phyloP scores from a whole-genome alignment of 2,888 invertebrate genomes.

The Stenolophus ochropezus region DNA sequence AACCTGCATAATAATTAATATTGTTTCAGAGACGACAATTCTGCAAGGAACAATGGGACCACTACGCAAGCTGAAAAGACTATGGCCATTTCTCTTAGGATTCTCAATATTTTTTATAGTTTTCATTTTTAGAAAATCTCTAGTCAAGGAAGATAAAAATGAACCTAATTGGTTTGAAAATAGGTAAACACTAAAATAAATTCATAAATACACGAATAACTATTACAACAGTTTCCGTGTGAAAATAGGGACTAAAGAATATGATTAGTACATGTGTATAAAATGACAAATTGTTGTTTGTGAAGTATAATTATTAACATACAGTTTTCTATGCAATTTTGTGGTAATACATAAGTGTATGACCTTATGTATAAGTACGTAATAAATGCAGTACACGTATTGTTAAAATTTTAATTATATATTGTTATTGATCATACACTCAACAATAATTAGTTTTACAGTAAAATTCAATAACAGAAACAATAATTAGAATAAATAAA shows the following conservation, averaged over 20 bases:
- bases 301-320: too few relatives aligned
- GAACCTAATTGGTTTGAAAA: not conserved
- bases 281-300: too few relatives aligned
- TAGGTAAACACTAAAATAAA: not conserved
- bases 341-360: not conserved
- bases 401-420: not conserved
- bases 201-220: too few relatives aligned
- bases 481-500: too few relatives aligned
- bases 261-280: too few relatives aligned
- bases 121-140: slow-evolving; percentile 50
- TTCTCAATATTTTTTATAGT: slow-evolving; percentile 20
- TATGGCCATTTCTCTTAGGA: slow-evolving; percentile 33
- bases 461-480: too few relatives aligned
- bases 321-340: not conserved
- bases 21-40: not conserved
- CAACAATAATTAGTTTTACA: too few relatives aligned
- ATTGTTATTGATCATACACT: too few relatives aligned
- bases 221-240: too few relatives aligned
- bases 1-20: not conserved
- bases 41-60: slow-evolving; percentile 16
- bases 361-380: not conserved
- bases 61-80: slow-evolving; percentile 43
- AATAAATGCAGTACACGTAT: not conserved
- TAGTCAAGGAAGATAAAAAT: slow-evolving; percentile 13
- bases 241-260: too few relatives aligned